Evolutionary conservation across 1,140 invertebrate genomes (phyloP).

Genomic region (Lineus longissimus): DNA sequence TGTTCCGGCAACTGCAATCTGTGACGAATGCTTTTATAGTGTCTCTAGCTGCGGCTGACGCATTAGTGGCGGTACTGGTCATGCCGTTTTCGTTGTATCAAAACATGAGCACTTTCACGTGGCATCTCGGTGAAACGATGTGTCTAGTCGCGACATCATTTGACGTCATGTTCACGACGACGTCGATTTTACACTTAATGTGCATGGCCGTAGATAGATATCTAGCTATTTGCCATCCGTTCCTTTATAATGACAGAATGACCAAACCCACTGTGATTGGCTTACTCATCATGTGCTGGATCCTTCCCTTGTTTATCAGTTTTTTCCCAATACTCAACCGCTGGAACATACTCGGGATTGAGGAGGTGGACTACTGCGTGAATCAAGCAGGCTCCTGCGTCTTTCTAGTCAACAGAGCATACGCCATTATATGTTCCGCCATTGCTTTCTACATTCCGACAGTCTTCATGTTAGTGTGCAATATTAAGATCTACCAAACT

Average conservation of each 20-base stretch:
- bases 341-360: conserved; percentile 63
- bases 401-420: conserved; percentile 43
- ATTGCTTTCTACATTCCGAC: conserved; percentile 60
- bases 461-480: conserved; percentile 13
- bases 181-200: conserved; percentile 95
- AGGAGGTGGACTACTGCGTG: conserved; percentile 29
- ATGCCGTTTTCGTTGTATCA: conserved; percentile 66
- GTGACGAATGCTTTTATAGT: conserved; percentile 94
- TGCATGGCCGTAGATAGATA: conserved; percentile 96
- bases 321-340: conserved; percentile 93
- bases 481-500: conserved; percentile 1
- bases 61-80: conserved; percentile 75
- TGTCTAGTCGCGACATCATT: conserved; percentile 98
- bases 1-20: conserved; percentile 63
- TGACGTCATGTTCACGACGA: conserved; percentile 98
- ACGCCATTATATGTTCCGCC: conserved; percentile 73
- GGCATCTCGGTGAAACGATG: conserved; percentile 93
- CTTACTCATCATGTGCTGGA: conserved; percentile 93
- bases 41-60: conserved; percentile 89
- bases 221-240: conserved; percentile 97
- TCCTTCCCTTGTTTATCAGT: conserved; percentile 88
- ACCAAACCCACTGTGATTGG: conserved; percentile 71
- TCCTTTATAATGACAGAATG: conserved; percentile 92
- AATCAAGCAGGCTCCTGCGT: conserved; percentile 24
- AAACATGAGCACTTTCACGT: conserved; percentile 65